Evolutionary conservation across 2,888 invertebrate genomes (phyloP).

Genomic region (Abscondita cerata): DNA sequence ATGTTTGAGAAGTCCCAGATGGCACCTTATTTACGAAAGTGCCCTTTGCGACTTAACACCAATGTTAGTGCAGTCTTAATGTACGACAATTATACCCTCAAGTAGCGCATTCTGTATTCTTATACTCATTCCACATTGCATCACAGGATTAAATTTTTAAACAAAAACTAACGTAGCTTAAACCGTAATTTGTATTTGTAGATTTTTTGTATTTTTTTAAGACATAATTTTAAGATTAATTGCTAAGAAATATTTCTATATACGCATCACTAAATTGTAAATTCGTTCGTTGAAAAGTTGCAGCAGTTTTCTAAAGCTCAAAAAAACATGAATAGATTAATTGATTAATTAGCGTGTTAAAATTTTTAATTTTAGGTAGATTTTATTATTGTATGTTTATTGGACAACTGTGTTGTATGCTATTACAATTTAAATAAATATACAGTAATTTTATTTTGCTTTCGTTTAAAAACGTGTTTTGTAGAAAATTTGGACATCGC

Average conservation of each 20-base stretch:
- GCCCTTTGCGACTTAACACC: slow-evolving; percentile 42
- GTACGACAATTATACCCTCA: slow-evolving; percentile 49
- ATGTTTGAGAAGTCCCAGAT: slow-evolving; percentile 49
- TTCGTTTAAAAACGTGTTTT: no score
- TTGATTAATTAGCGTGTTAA: slow-evolving; percentile 48
- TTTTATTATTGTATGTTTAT: slow-evolving; percentile 54
- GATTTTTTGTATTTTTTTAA: slow-evolving; percentile 61
- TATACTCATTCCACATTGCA: slow-evolving; percentile 57
- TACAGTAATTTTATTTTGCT: slow-evolving; percentile 59
- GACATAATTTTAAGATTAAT: slow-evolving; percentile 52
- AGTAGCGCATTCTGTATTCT: slow-evolving; percentile 53
- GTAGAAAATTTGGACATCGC: no score
- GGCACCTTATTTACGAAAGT: slow-evolving; percentile 24
- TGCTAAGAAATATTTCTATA: slow-evolving; percentile 40
- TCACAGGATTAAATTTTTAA: slow-evolving; percentile 40
- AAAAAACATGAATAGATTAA: slow-evolving; percentile 43
- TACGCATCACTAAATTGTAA: slow-evolving; percentile 44
- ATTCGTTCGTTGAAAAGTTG: slow-evolving; percentile 47
- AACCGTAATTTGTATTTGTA: slow-evolving; percentile 49
- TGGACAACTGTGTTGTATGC: slow-evolving; percentile 60
- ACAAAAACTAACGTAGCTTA: slow-evolving; percentile 50
- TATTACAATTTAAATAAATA: slow-evolving; percentile 59
- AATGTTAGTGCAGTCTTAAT: slow-evolving; percentile 57
- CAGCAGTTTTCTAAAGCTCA: slow-evolving; percentile 42
- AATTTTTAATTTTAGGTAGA: slow-evolving; percentile 54